Evolutionary conservation across 2,797 vertebrate species (phyloP), one percentile per base, ranked within the genome.

Genomic region (Centroberyx gerrardi): DNA sequence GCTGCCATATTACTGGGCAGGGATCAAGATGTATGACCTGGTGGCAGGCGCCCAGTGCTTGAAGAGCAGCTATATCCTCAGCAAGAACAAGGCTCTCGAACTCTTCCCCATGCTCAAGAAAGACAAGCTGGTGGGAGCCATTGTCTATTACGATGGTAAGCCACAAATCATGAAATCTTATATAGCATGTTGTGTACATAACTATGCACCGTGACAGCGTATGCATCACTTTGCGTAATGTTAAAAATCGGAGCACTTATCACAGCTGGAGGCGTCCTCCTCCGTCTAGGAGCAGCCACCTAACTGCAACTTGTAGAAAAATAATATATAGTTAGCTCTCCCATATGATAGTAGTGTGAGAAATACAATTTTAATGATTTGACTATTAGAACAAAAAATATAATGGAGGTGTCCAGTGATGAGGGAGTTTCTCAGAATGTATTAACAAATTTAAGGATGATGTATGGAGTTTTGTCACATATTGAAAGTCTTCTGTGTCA

Each of bases 1-100:
- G 91, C 15, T 97, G 79, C 96, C 96, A 0, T 97, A 97, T 88
- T 97, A 96, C 91, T 97, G 96, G 96, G 65, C 95, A 14, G 96
- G 96, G 60, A 97, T 97, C 62, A 97, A 97, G 83, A 89, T 97
- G 0, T 97, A 97, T 2, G 96, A 97, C 84, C 84, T 97, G 17
- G 95, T 97, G 81, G 96, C 96, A 0, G 96, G 96, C 71, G 94
- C 93, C 53, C 94, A 96, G 8, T 97, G 96, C 74, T 92, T 96
- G 81, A 97, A 93, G 83, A 96, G 95, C 73, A 97, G 96, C 86
- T 97, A 97, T 0, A 81, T 97, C 3, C 95, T 97, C n/a, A 97
- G 94, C 89, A 97, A 97, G 85, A 86, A 92, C 0, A 95, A 93
- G 78, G 96, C 96, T 6, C 88, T 97, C 76, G 96, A 97, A 80